Base-by-base conservation (phyloP, 2,113 vertebrate genomes). In the Otocyon megalotis region DNA sequence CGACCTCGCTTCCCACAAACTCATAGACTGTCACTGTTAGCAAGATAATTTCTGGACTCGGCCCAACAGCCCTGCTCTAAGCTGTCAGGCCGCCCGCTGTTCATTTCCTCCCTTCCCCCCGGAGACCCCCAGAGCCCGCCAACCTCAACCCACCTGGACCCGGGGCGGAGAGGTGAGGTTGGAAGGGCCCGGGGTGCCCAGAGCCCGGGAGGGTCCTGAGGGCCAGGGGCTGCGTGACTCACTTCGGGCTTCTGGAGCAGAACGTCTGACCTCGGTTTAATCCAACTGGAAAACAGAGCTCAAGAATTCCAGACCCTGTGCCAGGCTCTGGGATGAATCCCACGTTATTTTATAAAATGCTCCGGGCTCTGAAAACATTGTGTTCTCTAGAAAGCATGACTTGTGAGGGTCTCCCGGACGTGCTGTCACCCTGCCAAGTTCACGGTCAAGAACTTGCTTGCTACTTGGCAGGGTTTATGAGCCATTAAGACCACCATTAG, bases 21-120 rank as follows among this genome's bases (percentile, higher is more conserved):
- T 92, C 90, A 67, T 0, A 35, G 93, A 60, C 93, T 88, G 80
- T 93, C 88, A 83, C 97, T 62, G 94, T 85, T 54, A 90, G 92
- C 87, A 67, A 87, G 87, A 62, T 37, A 4, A 60, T 82, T 90
- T 90, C 97, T 97, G 95, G 97, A 96, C 77, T 83, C 89, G 53
- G 74, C 82, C 86, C 96, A 94, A 35, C 69, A 89, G 82, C 67
- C 93, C 84, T 16, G 53, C 50, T 83, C 72, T 3, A 9, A 74
- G 60, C 88, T 85, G 86, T 67, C 91, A 89, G 32, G n/a, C 0
- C 0, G 85, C 50, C 69, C 60, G 5, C 37, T 43, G 50, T 71
- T 67, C 26, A 8, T 22, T 22, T 72, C 82, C 30, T 67, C 50
- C 82, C 28, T 81, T 56, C 54, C 60, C 72, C 76, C 72, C 76